A percentile compares a stretch with the other conserved stretches of the same genome.
phyloP scores from a whole-genome alignment of 2,797 vertebrate genomes.

The Parambassis ranga region DNA sequence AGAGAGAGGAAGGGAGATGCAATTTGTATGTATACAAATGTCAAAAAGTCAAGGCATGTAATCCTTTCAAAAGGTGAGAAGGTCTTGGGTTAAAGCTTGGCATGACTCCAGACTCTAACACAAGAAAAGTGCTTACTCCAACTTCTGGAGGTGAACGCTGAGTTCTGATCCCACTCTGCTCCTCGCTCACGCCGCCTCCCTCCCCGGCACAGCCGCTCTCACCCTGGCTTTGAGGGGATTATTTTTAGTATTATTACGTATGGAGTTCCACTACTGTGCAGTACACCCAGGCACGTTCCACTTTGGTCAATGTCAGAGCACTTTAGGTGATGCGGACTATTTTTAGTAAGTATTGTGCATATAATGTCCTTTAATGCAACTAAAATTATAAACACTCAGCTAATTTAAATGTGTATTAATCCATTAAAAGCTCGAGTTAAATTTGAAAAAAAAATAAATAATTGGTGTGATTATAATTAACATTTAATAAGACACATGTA shows the following conservation, averaged over 20 bases:
- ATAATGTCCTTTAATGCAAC: no score
- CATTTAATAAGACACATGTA: not conserved
- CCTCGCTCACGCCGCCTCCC: slow-evolving; percentile 6
- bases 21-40: slow-evolving; percentile 74
- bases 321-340: slow-evolving; percentile 4
- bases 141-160: slow-evolving; percentile 54
- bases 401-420: not conserved
- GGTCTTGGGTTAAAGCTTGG: slow-evolving; percentile 57
- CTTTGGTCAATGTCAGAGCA: slow-evolving; percentile 35
- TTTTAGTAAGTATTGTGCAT: slow-evolving; percentile 1
- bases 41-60: slow-evolving; percentile 77
- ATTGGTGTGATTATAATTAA: not conserved
- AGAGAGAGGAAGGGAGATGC: slow-evolving; percentile 40
- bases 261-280: slow-evolving; percentile 51
- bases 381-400: not conserved
- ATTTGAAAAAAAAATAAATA: not conserved
- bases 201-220: slow-evolving; percentile 16
- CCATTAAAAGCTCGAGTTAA: not conserved
- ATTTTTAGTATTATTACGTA: slow-evolving; percentile 50
- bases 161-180: slow-evolving; percentile 52
- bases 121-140: slow-evolving; percentile 61
- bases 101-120: slow-evolving; percentile 46
- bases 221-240: slow-evolving; percentile 49
- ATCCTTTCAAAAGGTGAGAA: slow-evolving; percentile 73
- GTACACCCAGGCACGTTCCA: slow-evolving; percentile 41